Percentiles rank a stretch among this genome's conserved stretches.
These are phyloP conservation scores for Brachionus rubens DNA, from an alignment of 1,140 invertebrate species.

Conservation along the genomic window DNA sequence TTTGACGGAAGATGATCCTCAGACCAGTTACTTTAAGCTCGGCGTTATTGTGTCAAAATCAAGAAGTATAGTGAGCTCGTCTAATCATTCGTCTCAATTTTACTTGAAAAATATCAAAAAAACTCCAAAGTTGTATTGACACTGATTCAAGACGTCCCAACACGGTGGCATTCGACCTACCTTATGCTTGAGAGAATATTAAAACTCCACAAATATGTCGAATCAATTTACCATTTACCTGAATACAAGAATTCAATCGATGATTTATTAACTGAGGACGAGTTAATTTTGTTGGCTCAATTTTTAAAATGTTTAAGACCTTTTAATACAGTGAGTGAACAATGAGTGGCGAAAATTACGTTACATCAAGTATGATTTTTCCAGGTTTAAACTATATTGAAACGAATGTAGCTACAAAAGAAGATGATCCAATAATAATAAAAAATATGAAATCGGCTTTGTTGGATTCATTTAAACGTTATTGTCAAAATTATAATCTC, in stretches of 20 bases:
- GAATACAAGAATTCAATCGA: not conserved
- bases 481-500: not conserved
- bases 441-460: not conserved
- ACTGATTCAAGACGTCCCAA: not conserved
- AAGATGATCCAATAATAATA: not conserved
- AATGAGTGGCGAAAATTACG: slow-evolving; percentile 20
- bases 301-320: slow-evolving; percentile 8
- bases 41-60: too few relatives aligned
- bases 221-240: slow-evolving; percentile 4
- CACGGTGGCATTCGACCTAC: not conserved
- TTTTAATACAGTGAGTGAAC: not conserved
- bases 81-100: slow-evolving; percentile 10
- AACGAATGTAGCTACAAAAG: not conserved
- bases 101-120: not conserved
- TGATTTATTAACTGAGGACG: not conserved
- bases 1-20: not conserved
- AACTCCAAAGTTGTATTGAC: not conserved
- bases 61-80: not conserved
- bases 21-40: not conserved
- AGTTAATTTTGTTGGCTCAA: not conserved
- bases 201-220: not conserved
- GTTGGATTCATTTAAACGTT: not conserved
- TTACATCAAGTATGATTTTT: not conserved
- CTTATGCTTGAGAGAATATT: not conserved
- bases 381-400: not conserved